Evolutionary conservation across 1,140 invertebrate genomes (phyloP), one percentile per base, ranked within the genome.

Genomic region (Diplogasteroides magnus): DNA sequence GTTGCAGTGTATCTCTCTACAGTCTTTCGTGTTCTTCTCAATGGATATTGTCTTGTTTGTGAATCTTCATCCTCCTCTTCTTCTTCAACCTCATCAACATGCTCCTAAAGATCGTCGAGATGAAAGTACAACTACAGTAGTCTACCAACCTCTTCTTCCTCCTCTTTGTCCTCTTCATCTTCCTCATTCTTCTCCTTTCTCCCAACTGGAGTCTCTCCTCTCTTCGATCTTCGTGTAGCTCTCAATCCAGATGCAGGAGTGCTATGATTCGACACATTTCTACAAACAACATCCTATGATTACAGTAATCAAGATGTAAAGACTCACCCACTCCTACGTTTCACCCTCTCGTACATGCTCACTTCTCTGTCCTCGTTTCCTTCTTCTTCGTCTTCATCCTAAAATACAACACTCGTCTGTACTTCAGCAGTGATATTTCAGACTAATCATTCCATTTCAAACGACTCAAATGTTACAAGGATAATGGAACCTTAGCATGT

Each of bases 41-140:
- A 31, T 28, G 31, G 64, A 28, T 65, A 65, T 25, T n/a, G 37
- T 23, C 64, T n/a, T n/a, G n/a, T n/a, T n/a, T n/a, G n/a, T n/a
- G n/a, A 31, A n/a, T 2, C 29, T 28, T 55, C 64, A 2, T 48
- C 3, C 31, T 65, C 64, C 15, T 65, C 64, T n/a, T 65, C 64
- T 27, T 48, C 37, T 27, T 28, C 28, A n/a, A n/a, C n/a, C n/a
- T n/a, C n/a, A n/a, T n/a, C n/a, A n/a, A n/a, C n/a, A n/a, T n/a
- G n/a, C n/a, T n/a, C n/a, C n/a, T n/a, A n/a, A n/a, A n/a, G n/a
- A n/a, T n/a, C n/a, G n/a, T n/a, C n/a, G n/a, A n/a, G n/a, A n/a
- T n/a, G n/a, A n/a, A n/a, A n/a, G n/a, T n/a, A n/a, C n/a, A n/a
- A n/a, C n/a, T n/a, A n/a, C n/a, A n/a, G n/a, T n/a, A n/a, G n/a